Evolutionary conservation across 2,797 vertebrate species (phyloP), one percentile per base, ranked within the genome.

Genomic region (Tiaroga cobitis): DNA sequence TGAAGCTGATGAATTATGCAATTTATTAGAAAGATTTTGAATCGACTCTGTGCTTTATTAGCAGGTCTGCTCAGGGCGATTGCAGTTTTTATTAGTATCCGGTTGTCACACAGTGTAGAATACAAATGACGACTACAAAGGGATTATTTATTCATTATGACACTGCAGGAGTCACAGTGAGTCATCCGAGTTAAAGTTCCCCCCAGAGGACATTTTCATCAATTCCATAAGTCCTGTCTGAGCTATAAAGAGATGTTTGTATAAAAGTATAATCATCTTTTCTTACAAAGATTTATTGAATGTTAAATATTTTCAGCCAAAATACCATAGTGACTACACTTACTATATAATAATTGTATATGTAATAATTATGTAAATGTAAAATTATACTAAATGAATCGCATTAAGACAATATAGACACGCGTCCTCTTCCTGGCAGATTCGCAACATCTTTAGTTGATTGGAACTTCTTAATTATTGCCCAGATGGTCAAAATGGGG

Each of bases 101-200:
- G 37, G 49, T 69, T 37, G 49, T 43, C 16, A 2, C 74, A 43
- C 69, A 41, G 46, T 41, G 37, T 73, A 56, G 82, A 84, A 86
- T 81, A 81, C 82, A 84, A 81, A 86, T 88, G 13, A 80, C 2
- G 41, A 74, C 54, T 81, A 75, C 73, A 82, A 77, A 63, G 63
- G 21, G 61, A 76, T 84, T 77, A 84, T 77, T 77, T 78, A 87
- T 85, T 83, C 46, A 80, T 80, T 85, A 88, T 43, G 74, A 78
- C 86, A 76, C 49, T 37, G 54, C 32, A 37, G 32, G 39, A 74
- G 41, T 81, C 70, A 8, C 49, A 78, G 67, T 74, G 69, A 74
- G 83, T 83, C 73, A 73, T 34, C 9, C 10, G 65, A 85, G 83
- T 59, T 79, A 41, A 68, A 85, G 63, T 69, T 78, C 49, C 67